phyloP scores from a whole-genome alignment of 2,797 vertebrate genomes.

The Rhincodon typus region DNA sequence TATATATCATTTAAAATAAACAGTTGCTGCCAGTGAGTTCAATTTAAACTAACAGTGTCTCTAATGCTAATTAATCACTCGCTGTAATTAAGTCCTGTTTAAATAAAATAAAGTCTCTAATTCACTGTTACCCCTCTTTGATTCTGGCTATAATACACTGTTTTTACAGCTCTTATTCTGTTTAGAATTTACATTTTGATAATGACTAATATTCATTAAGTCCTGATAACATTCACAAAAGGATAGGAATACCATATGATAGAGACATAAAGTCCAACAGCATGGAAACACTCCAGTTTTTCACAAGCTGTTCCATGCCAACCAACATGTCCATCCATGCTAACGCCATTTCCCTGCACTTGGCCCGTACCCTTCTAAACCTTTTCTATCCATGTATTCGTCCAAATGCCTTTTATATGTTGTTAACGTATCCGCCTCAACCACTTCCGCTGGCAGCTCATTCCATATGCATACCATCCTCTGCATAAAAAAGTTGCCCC shows the following conservation, averaged over 20 bases:
- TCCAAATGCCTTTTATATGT: no score
- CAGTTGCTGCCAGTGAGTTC: background rate
- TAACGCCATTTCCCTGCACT: no score
- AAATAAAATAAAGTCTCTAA: background rate
- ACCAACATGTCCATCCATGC: no score
- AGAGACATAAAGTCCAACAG: background rate
- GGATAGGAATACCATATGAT: background rate
- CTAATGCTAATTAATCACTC: background rate
- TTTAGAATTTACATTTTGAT: background rate
- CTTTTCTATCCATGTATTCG: no score
- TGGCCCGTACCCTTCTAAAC: no score
- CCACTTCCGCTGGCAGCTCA: no score
- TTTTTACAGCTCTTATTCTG: background rate
- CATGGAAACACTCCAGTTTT: no score
- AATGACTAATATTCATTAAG: background rate
- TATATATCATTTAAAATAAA: background rate
- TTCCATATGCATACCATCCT: no score
- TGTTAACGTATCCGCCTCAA: no score
- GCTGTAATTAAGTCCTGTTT: background rate
- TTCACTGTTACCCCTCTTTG: background rate
- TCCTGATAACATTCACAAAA: background rate
- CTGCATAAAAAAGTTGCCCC: no score
- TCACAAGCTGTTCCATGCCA: no score
- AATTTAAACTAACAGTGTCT: constrained; percentile 26
- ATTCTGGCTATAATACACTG: background rate